Conservation (phyloP, 2,797 vertebrate species). For the Sebastolobus alascanus region DNA sequence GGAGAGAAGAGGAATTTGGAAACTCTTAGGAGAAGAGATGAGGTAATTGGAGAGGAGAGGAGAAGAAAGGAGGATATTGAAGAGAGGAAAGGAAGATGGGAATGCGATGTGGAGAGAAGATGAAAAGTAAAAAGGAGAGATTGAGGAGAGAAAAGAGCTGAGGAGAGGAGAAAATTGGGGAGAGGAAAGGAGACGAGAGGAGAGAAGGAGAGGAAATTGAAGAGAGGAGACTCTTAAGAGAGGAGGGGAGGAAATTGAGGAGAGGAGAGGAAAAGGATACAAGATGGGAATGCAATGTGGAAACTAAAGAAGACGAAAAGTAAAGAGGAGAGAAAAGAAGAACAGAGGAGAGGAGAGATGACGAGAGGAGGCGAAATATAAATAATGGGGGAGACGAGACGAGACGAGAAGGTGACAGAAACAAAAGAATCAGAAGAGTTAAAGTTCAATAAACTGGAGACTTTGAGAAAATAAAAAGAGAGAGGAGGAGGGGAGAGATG, state of each 20-base stretch:
- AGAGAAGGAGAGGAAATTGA: background rate
- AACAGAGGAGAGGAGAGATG: background rate
- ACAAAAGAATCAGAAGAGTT: background rate
- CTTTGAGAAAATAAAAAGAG: conserved; percentile 6
- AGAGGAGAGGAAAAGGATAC: no score
- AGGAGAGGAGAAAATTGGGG: background rate
- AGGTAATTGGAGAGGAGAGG: background rate
- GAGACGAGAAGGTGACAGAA: background rate
- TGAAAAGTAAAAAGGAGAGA: background rate
- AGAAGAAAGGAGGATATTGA: background rate
- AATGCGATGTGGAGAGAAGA: background rate
- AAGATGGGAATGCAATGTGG: background rate
- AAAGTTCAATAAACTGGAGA: conserved; percentile 18
- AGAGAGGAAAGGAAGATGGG: background rate
- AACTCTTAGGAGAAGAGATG: no score
- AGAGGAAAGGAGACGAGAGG: background rate
- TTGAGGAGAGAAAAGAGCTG: background rate
- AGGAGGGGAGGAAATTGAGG: background rate
- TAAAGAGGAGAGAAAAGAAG: background rate
- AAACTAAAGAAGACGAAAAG: background rate
- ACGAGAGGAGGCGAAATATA: no score
- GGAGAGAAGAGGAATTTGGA: background rate
- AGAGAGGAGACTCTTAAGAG: background rate
- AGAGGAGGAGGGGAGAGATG: conserved; percentile 5
- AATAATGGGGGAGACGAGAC: background rate